Evolutionary conservation across 2,113 vertebrate species (phyloP).

Genomic region (Cryptotis parvus): DNA sequence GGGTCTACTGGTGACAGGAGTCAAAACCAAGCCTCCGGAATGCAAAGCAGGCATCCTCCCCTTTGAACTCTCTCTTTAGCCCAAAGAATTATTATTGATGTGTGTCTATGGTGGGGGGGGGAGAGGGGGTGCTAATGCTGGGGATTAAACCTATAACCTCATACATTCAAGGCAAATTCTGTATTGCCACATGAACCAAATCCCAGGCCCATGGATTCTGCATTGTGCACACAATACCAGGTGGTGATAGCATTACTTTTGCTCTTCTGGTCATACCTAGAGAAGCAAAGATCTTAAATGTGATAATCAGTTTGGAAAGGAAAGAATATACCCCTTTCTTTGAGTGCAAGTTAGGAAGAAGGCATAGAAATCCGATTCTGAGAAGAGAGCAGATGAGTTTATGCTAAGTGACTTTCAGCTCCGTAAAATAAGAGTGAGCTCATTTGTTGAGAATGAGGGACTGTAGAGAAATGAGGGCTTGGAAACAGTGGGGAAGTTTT

Average conservation of each 20-base stretch:
- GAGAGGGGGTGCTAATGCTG: no score
- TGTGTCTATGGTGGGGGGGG: no score
- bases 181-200: no score
- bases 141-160: no score
- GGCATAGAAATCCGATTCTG: neutral
- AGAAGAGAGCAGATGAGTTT: neutral
- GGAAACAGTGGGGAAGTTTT: conserved; percentile 12
- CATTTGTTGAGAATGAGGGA: conserved; percentile 47
- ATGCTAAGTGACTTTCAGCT: neutral
- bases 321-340: neutral
- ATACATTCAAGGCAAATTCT: no score
- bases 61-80: no score
- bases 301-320: neutral
- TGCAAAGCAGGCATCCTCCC: no score
- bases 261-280: neutral
- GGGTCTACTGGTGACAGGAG: no score
- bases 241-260: neutral
- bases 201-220: neutral
- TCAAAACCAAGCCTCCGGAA: no score
- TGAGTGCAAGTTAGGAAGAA: neutral
- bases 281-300: neutral
- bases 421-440: conserved; percentile 36
- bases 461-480: neutral
- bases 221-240: neutral
- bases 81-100: no score